A percentile compares a stretch with the other conserved stretches of the same genome.
phyloP scores from a whole-genome alignment of 2,113 vertebrate species.

The Dryoscopus gambensis region DNA sequence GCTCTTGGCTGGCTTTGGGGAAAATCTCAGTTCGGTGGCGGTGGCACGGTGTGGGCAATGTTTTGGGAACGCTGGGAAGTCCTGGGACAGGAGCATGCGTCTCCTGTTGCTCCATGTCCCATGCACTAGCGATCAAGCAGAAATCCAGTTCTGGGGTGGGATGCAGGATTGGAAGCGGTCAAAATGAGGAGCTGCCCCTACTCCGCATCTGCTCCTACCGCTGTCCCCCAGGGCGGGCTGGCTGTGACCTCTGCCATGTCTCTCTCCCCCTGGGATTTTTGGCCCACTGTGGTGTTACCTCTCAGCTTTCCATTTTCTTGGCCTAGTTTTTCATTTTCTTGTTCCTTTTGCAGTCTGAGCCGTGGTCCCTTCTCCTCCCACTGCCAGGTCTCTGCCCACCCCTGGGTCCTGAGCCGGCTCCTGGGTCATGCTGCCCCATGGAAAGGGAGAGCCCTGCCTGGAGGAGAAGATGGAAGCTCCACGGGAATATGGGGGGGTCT shows the following conservation, averaged over 20 bases:
- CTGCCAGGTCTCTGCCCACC: neutral
- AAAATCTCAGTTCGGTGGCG: neutral
- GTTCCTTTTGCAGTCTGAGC: neutral
- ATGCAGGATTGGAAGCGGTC: neutral
- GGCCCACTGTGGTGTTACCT: neutral
- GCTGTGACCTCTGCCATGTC: neutral
- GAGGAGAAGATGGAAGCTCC: neutral
- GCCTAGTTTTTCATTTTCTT: neutral
- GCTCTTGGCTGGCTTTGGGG: neutral
- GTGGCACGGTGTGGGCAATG: neutral
- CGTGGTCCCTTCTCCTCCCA: neutral
- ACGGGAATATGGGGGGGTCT: neutral
- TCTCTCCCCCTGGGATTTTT: neutral
- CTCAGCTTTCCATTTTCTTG: neutral
- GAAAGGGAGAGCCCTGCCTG: neutral
- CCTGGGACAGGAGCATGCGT: neutral
- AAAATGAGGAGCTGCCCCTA: neutral
- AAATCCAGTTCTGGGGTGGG: neutral
- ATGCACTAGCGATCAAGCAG: neutral
- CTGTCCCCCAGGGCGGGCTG: neutral
- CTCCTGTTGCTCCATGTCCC: neutral
- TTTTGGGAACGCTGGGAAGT: neutral
- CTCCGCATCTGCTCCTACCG: neutral
- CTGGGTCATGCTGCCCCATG: rapidly evolving
- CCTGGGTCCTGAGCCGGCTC: neutral